These are phyloP conservation scores for Ceratosolen fusciceps DNA, from an alignment of 1,140 invertebrate genomes.

Conservation along the genomic window DNA sequence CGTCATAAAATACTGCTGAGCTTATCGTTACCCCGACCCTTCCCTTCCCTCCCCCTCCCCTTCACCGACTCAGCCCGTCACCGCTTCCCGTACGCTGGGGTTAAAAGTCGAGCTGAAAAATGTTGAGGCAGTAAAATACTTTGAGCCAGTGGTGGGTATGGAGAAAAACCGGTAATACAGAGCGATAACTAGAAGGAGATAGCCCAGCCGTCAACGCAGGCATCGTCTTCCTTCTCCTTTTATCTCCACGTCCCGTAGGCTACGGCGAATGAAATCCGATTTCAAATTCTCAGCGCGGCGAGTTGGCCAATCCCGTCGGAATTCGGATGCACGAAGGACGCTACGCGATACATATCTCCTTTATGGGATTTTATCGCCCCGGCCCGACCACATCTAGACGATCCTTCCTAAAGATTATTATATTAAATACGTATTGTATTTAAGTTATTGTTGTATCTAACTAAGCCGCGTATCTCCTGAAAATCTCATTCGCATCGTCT, in stretches of 20 bases:
- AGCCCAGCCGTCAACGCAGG: constrained; percentile 12
- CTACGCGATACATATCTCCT: constrained; percentile 20
- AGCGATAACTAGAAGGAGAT: neutral
- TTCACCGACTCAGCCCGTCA: neutral
- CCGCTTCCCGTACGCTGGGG: too few relatives aligned
- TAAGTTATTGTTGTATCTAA: neutral
- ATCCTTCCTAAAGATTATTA: constrained; percentile 33
- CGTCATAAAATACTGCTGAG: neutral
- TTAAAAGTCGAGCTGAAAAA: neutral
- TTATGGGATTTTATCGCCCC: constrained; percentile 23
- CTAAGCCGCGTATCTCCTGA: too few relatives aligned
- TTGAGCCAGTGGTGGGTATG: neutral
- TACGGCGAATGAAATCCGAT: constrained; percentile 36
- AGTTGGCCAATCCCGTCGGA: constrained; percentile 13
- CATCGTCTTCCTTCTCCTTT: constrained; percentile 16
- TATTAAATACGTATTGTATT: constrained; percentile 7
- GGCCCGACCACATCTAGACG: neutral
- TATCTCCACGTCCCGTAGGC: neutral
- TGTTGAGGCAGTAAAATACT: constrained; percentile 22
- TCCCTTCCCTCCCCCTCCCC: neutral
- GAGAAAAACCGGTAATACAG: neutral
- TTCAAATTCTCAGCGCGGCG: constrained; percentile 28
- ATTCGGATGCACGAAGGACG: constrained; percentile 31
- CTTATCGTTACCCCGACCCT: neutral
- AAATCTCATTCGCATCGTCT: too few relatives aligned